phyloP scores from a whole-genome alignment of 2,113 vertebrate species.

The Suricata suricatta region DNA sequence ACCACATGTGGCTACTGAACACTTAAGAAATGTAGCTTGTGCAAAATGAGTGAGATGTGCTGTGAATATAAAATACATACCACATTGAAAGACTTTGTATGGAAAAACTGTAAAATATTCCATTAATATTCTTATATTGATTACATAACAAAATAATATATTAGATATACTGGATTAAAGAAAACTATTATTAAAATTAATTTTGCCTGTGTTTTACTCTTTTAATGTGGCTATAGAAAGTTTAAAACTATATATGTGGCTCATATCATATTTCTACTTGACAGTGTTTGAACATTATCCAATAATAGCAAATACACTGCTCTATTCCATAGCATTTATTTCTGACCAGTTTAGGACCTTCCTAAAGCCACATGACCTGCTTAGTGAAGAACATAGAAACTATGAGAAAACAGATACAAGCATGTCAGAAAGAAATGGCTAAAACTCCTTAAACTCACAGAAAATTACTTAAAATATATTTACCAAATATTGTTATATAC shows the following conservation, averaged over 20 bases:
- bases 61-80: neutral
- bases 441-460: slow-evolving; percentile 42
- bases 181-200: slow-evolving; percentile 50
- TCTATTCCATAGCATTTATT: slow-evolving; percentile 47
- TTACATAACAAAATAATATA: slow-evolving; percentile 28
- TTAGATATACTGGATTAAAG: neutral
- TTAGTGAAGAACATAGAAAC: neutral
- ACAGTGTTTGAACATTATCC: neutral
- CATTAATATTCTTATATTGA: slow-evolving; percentile 27
- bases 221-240: neutral
- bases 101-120: slow-evolving; percentile 10
- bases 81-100: neutral
- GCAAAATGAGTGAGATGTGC: neutral
- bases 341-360: slow-evolving; percentile 1
- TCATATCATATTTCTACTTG: neutral
- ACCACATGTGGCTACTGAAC: neutral
- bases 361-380: slow-evolving; percentile 16
- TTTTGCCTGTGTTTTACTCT: slow-evolving; percentile 6
- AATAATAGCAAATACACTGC: neutral
- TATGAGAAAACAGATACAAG: neutral
- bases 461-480: slow-evolving; percentile 43
- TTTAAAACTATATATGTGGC: neutral
- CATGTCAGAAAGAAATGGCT: neutral
- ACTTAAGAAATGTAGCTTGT: neutral
- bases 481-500: neutral